Evolutionary conservation across 1,140 invertebrate species (phyloP).

Genomic region (Drosophila takahashii): DNA sequence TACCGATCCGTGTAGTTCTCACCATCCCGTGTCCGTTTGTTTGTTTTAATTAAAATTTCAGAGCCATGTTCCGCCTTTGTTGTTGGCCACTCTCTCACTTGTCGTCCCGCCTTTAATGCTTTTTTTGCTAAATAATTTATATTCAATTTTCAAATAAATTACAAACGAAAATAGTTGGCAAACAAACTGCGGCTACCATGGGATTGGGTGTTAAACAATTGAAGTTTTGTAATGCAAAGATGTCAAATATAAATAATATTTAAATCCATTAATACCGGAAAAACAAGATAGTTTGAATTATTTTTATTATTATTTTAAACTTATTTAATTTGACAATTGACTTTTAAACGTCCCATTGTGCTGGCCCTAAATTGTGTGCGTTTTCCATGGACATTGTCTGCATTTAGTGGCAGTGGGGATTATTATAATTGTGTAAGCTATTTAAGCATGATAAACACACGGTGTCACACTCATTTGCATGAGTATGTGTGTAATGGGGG

Average conservation of each 20-base stretch:
- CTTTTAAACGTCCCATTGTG: slow-evolving; percentile 33
- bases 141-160: slow-evolving; percentile 79
- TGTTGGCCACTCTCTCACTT: background rate
- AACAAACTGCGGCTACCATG: slow-evolving; percentile 34
- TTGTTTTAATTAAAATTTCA: slow-evolving; percentile 78
- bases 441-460: slow-evolving; percentile 57
- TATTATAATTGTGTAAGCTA: slow-evolving; percentile 71
- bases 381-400: slow-evolving; percentile 15
- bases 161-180: slow-evolving; percentile 66
- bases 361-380: background rate
- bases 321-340: slow-evolving; percentile 29
- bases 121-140: slow-evolving; percentile 75
- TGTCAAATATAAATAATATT: slow-evolving; percentile 19
- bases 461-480: slow-evolving; percentile 28
- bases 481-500: background rate
- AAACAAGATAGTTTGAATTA: background rate
- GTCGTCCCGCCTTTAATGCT: slow-evolving; percentile 34
- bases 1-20: slow-evolving; percentile 32
- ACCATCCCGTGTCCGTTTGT: slow-evolving; percentile 47
- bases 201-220: background rate
- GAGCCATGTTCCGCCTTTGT: slow-evolving; percentile 25
- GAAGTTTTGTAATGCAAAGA: background rate
- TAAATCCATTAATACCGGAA: slow-evolving; percentile 34
- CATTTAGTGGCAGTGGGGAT: slow-evolving; percentile 41
- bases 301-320: slow-evolving; percentile 3